A percentile compares a stretch with the other conserved stretches of the same genome.
phyloP scores from a whole-genome alignment of 2,113 vertebrate species.

The Ictalurus punctatus region DNA sequence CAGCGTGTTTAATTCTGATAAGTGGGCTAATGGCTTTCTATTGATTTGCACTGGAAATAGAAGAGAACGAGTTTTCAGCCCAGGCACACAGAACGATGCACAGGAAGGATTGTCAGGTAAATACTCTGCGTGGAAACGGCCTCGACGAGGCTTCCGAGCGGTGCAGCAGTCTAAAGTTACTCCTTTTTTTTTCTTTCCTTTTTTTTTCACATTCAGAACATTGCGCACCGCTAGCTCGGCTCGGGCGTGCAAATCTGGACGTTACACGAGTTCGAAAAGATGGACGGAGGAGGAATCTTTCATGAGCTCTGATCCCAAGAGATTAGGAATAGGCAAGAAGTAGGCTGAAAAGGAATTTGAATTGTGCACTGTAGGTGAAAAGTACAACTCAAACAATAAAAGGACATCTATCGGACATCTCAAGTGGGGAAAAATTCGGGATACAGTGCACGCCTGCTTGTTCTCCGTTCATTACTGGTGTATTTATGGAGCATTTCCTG shows the following conservation, averaged over 20 bases:
- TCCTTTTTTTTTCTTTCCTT: neutral
- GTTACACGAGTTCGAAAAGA: neutral
- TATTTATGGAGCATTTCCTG: neutral
- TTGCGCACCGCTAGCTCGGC: neutral
- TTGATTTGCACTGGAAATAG: constrained; percentile 35
- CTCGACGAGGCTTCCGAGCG: neutral
- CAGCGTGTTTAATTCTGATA: constrained; percentile 41
- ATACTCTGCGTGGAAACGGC: constrained; percentile 13
- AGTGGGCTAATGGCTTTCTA: constrained; percentile 46
- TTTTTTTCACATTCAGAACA: too few species aligned
- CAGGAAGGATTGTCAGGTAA: constrained; percentile 17
- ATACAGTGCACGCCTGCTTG: neutral
- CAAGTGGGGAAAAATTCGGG: neutral
- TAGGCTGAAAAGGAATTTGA: neutral
- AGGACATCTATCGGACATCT: neutral
- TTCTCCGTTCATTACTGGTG: neutral
- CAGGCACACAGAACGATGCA: neutral
- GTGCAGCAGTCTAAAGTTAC: neutral
- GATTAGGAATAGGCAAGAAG: neutral
- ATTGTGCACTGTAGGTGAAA: neutral
- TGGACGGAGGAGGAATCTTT: neutral
- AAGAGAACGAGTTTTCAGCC: neutral
- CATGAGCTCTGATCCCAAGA: neutral
- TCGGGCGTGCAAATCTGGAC: neutral
- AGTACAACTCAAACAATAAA: neutral